A percentile compares a stretch with the other conserved stretches of the same genome.
These are phyloP conservation scores for Aphelenchoides avenae DNA, from an alignment of 1,140 invertebrate genomes.

Conservation along the genomic window DNA sequence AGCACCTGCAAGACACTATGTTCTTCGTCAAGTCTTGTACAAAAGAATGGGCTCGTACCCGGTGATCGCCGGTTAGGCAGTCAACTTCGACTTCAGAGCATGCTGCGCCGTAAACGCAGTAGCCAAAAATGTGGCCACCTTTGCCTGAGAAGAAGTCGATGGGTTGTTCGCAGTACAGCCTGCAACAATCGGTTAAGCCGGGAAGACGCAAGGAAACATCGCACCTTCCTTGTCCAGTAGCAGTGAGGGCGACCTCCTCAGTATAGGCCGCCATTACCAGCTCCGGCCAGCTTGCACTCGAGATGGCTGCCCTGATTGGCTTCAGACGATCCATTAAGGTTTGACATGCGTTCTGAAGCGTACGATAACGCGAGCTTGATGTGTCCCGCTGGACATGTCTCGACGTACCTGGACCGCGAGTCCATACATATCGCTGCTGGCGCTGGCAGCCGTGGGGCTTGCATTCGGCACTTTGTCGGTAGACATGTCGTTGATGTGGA, in stretches of 20 bases:
- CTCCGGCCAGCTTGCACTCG: constrained; percentile 9
- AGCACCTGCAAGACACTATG: no score
- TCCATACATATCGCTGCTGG: constrained; percentile 82
- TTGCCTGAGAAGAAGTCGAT: constrained; percentile 1
- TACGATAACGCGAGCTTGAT: constrained; percentile 4
- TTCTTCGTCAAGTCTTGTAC: no score
- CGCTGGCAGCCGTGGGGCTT: constrained; percentile 80
- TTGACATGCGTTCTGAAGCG: constrained; percentile 10
- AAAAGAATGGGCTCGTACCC: no score
- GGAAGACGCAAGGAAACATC: constrained; percentile 24
- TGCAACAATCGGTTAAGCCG: constrained; percentile 34
- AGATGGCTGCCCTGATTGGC: constrained; percentile 17
- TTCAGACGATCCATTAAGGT: constrained; percentile 17
- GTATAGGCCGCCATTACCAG: no score
- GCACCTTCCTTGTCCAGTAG: constrained; percentile 22
- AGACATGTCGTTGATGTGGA: constrained; percentile 78
- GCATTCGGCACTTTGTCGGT: constrained; percentile 90
- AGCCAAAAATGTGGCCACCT: constrained; percentile 24
- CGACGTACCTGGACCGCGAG: constrained; percentile 77
- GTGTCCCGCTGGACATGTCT: no score
- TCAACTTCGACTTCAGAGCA: constrained; percentile 61
- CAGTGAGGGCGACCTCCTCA: constrained; percentile 16
- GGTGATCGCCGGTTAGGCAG: constrained; percentile 61
- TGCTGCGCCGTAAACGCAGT: constrained; percentile 43
- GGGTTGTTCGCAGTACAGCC: constrained; percentile 14